These are phyloP conservation scores for Cotesia typhae DNA, from an alignment of 1,140 invertebrate genomes.

Conservation along the genomic window DNA sequence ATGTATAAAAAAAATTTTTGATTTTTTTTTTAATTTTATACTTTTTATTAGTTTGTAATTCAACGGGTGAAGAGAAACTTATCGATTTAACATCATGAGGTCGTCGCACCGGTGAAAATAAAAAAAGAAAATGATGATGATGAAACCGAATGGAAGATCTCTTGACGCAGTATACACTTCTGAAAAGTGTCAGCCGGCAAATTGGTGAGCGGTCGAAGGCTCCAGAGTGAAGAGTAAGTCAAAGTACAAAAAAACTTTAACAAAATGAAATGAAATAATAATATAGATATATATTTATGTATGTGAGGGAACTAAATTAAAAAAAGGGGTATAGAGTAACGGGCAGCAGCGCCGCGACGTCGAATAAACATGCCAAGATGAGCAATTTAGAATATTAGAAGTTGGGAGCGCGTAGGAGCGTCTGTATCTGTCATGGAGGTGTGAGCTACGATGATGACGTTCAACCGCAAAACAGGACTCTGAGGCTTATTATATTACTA, in stretches of 20 bases:
- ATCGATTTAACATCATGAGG: no score
- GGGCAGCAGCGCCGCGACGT: slow-evolving; percentile 53
- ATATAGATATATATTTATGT: slow-evolving; percentile 13
- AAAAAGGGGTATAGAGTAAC: slow-evolving; percentile 10
- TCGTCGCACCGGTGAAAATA: neutral
- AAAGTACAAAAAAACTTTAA: no score
- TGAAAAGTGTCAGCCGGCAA: slow-evolving; percentile 57
- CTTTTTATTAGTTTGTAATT: no score
- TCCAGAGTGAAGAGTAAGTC: neutral
- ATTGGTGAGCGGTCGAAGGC: slow-evolving; percentile 48
- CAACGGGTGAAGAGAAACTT: no score
- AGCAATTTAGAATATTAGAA: slow-evolving; percentile 61
- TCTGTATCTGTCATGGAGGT: slow-evolving; percentile 48
- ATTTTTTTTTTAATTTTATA: no score
- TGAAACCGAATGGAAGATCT: neutral
- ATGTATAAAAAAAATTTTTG: no score
- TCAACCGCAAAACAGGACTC: slow-evolving; percentile 50
- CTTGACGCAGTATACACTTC: neutral
- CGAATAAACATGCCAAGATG: slow-evolving; percentile 61
- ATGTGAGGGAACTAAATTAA: neutral
- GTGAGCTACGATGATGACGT: slow-evolving; percentile 63
- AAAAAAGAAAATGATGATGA: neutral
- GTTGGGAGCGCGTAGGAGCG: slow-evolving; percentile 52
- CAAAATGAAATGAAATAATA: slow-evolving; percentile 3
- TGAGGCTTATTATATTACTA: slow-evolving; percentile 17